These are phyloP conservation scores for Zaprionus inermis DNA, from an alignment of 1,140 invertebrate genomes.

Conservation along the genomic window DNA sequence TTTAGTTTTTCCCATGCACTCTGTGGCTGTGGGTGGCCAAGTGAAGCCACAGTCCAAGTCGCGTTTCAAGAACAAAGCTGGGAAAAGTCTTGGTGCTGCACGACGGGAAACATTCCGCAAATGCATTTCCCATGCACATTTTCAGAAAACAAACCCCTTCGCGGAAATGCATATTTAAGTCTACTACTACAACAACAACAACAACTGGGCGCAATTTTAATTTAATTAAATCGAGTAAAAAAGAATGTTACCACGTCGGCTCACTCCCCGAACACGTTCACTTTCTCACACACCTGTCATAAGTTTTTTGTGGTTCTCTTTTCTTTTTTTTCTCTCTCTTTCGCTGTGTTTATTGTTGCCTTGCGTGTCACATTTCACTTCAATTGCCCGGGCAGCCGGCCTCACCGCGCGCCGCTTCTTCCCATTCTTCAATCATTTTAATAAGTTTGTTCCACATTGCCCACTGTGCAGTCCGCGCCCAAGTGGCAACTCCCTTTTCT, in stretches of 20 bases:
- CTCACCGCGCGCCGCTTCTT: background rate
- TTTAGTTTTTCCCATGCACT: slow-evolving; percentile 58
- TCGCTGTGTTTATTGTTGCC: slow-evolving; percentile 39
- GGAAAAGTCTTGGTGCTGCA: slow-evolving; percentile 35
- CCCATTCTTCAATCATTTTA: slow-evolving; percentile 52
- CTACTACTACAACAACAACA: slow-evolving; percentile 24
- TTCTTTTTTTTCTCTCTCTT: background rate
- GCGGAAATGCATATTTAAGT: slow-evolving; percentile 43
- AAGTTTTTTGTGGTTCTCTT: slow-evolving; percentile 8
- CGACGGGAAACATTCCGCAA: slow-evolving; percentile 54
- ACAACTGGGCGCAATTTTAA: slow-evolving; percentile 46
- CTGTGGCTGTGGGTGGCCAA: slow-evolving; percentile 37
- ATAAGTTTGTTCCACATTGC: slow-evolving; percentile 57
- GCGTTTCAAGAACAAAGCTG: slow-evolving; percentile 48
- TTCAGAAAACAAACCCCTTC: slow-evolving; percentile 26
- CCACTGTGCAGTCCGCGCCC: slow-evolving; percentile 22
- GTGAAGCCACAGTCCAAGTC: background rate
- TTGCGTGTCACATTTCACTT: slow-evolving; percentile 59
- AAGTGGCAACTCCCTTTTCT: background rate
- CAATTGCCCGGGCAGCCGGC: slow-evolving; percentile 28
- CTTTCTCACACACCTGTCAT: slow-evolving; percentile 51
- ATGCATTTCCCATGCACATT: slow-evolving; percentile 65
- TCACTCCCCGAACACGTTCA: slow-evolving; percentile 31
- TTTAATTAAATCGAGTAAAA: slow-evolving; percentile 47
- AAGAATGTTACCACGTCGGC: slow-evolving; percentile 1